Evolutionary conservation across 2,888 invertebrate genomes (phyloP), one percentile per base, ranked within the genome.

Genomic region (Acrobasis repandana): DNA sequence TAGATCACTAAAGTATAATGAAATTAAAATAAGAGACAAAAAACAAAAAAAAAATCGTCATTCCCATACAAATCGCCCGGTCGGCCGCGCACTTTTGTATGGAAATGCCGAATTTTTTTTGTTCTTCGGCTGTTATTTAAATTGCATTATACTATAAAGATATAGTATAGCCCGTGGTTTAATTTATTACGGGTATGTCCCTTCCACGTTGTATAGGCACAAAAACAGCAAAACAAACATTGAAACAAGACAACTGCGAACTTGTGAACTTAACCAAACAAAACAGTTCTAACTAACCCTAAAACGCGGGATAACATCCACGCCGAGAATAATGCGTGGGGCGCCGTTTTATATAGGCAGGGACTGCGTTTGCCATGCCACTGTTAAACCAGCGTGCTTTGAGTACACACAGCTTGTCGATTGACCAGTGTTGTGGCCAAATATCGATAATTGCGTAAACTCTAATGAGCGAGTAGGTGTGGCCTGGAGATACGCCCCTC

Each of bases 381-480:
- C 90, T 90, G 90, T 87, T 82, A 88, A 85, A 83, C 90, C 84
- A 81, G 89, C 82, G 68, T 83, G 83, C 90, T 82, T 77, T 82
- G 85, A 77, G 91, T 78, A 80, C 87, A 87, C 86, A 89, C 90
- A 85, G 80, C 73, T 80, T 75, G 74, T 75, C 74, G 75, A 80
- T 83, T 81, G 82, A 75, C 78, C 77, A 80, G 78, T 80, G 80
- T 74, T 77, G 83, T 83, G 86, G 81, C 87, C 83, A 88, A 89
- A 87, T 88, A 86, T 86, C 79, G 80, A 79, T 81, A 82, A 86
- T 88, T 86, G 86, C 85, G 88, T 86, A 88, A 87, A 88, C 82
- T 86, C 88, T 90, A 89, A 90, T 89, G 82, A 88, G 80, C 77
- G 76, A 89, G 91, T 89, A 90, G 91, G 90, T 89, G 91, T 89